phyloP scores from a whole-genome alignment of 2,888 invertebrate genomes.

The Euplexia lucipara region DNA sequence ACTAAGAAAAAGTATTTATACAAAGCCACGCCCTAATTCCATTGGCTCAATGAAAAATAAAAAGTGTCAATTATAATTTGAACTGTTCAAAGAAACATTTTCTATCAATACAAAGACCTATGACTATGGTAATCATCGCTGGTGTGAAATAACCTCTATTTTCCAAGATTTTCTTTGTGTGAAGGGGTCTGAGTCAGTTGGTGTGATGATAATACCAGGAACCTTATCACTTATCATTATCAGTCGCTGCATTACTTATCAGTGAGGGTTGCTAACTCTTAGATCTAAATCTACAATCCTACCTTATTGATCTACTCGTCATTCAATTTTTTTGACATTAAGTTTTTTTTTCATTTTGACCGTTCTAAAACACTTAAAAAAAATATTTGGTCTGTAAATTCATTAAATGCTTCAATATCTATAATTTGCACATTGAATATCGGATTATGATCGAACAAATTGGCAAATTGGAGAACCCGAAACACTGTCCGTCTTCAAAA shows the following conservation, averaged over 20 bases:
- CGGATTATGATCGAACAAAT: background rate
- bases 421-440: too few relatives aligned
- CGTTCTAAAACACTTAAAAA: too few relatives aligned
- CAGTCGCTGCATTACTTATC: conserved; percentile 60
- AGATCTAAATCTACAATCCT: conserved; percentile 20
- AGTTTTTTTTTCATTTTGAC: too few relatives aligned
- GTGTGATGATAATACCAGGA: conserved; percentile 27
- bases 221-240: conserved; percentile 61
- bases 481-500: too few relatives aligned
- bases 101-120: background rate
- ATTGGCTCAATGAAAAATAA: conserved; percentile 30
- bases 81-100: conserved; percentile 4
- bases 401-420: too few relatives aligned
- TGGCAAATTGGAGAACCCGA: background rate
- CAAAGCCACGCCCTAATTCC: conserved; percentile 49
- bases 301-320: background rate
- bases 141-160: conserved; percentile 19
- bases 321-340: too few relatives aligned
- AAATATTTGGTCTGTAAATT: too few relatives aligned
- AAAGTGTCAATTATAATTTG: background rate
- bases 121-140: conserved; percentile 5
- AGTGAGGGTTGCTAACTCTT: conserved; percentile 46
- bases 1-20: conserved; percentile 22
- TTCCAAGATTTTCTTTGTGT: conserved; percentile 5
- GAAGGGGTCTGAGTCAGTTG: conserved; percentile 38